Evolutionary conservation across 1,140 invertebrate species (phyloP), one percentile per base, ranked within the genome.

Genomic region (Stegodyphus mimosarum): DNA sequence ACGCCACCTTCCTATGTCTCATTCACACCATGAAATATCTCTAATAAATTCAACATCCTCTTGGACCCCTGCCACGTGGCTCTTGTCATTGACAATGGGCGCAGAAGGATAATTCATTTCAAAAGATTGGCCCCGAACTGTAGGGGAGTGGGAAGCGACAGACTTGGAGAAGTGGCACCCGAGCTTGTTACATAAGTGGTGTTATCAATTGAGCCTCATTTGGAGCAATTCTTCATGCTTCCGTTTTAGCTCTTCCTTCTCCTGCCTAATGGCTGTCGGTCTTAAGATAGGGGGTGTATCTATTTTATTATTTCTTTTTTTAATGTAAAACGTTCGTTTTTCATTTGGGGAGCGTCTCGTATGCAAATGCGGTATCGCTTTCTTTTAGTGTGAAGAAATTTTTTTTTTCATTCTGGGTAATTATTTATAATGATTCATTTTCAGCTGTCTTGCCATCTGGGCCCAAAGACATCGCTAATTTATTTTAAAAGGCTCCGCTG

Each of bases 21-120:
- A 77, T 77, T 52, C 75, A 66, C 75, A 66, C 75, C 75, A 77
- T 77, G 67, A 77, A 72, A 77, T 66, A 66, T 77, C 67, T 50
- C 48, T 51, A 67, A 77, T 77, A 67, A 77, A 77, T 75, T 75
- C 52, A 64, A 49, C 75, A 48, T 50, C 67, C 67, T 70, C 63
- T 77, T 77, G 13, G 75, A n/a, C 49, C 49, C 11, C 75, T n/a
- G 75, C 75, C 75, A 77, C 75, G 75, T 77, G 75, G 33, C 75
- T 52, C 15, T 51, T 77, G 75, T 77, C 75, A 77, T 17, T 13
- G 75, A 77, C 75, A 64, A 77, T 77, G 63, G 73, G 55, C 51
- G 10, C 53, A 63, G 55, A 75, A 77, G 75, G 60, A 77, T 77
- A 77, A 77, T 77, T 66, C 75, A 77, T 77, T 77, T 67, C 75